These are phyloP conservation scores for Heliconius ismenius DNA, from an alignment of 2,888 invertebrate species.

Conservation along the genomic window DNA sequence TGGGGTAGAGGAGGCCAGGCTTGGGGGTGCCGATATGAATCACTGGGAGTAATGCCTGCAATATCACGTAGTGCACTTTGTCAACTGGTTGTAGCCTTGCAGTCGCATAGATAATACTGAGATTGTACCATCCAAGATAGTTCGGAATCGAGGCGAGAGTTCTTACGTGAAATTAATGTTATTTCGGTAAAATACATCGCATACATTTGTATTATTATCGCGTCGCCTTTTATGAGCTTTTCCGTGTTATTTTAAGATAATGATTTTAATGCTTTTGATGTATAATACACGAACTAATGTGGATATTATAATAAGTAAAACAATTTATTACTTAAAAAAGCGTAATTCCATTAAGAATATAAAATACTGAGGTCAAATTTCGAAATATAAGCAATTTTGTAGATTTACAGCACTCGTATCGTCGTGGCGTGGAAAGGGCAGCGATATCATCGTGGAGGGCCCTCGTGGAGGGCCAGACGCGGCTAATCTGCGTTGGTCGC, in stretches of 20 bases:
- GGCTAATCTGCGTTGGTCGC: conserved; percentile 69
- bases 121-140: conserved; percentile 66
- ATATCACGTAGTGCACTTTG: conserved; percentile 82
- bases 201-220: conserved; percentile 25
- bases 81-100: conserved; percentile 79
- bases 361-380: conserved; percentile 27
- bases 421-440: conserved; percentile 72
- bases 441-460: conserved; percentile 62
- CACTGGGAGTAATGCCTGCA: conserved; percentile 80
- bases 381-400: conserved; percentile 40
- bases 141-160: conserved; percentile 49
- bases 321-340: background rate
- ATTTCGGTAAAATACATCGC: conserved; percentile 38
- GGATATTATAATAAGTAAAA: too few relatives aligned
- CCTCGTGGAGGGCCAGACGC: conserved; percentile 64
- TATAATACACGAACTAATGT: background rate
- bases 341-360: background rate
- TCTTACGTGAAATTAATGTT: conserved; percentile 58
- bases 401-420: conserved; percentile 63
- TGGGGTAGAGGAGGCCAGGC: conserved; percentile 51
- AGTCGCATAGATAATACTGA: conserved; percentile 76
- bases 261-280: background rate
- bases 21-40: conserved; percentile 74
- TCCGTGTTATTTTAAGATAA: conserved; percentile 6
- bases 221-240: conserved; percentile 9